These are phyloP conservation scores for Melanerpes aurifrons DNA, from an alignment of 2,113 vertebrate species.

Conservation along the genomic window DNA sequence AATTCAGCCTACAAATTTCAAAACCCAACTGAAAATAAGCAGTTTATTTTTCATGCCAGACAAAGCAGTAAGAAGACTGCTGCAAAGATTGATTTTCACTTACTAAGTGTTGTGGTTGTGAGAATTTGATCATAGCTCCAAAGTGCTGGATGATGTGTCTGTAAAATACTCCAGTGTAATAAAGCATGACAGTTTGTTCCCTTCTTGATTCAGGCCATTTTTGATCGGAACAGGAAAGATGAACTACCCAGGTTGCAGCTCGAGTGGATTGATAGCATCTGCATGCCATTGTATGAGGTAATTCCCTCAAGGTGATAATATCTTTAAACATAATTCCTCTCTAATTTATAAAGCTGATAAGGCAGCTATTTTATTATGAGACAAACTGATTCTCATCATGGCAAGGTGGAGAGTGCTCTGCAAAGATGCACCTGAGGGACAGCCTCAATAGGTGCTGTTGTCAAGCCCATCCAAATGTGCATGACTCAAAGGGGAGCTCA, in stretches of 20 bases:
- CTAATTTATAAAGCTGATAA: neutral
- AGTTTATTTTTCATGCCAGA: constrained; percentile 57
- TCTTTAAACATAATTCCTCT: neutral
- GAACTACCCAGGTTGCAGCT: constrained; percentile 94
- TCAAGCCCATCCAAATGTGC: neutral
- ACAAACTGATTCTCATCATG: neutral
- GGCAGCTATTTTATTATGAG: neutral
- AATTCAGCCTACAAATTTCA: constrained; percentile 53
- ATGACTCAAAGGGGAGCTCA: neutral
- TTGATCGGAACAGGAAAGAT: constrained; percentile 98
- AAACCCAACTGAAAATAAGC: constrained; percentile 58
- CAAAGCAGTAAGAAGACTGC: constrained; percentile 22
- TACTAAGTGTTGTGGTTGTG: constrained; percentile 53
- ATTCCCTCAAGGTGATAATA: neutral
- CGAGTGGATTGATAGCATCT: constrained; percentile 98
- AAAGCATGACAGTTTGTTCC: constrained; percentile 48
- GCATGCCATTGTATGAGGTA: constrained; percentile 95
- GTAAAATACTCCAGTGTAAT: constrained; percentile 48
- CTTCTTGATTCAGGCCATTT: constrained; percentile 89
- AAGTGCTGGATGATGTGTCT: constrained; percentile 37
- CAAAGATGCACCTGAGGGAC: neutral
- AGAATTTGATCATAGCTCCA: constrained; percentile 43
- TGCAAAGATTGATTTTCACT: constrained; percentile 52
- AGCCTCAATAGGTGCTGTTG: neutral
- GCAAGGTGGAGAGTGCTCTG: neutral